A percentile compares a stretch with the other conserved stretches of the same genome.
phyloP scores from a whole-genome alignment of 37 sponge, comb jelly and placozoan species.

The Corticium candelabrum region DNA sequence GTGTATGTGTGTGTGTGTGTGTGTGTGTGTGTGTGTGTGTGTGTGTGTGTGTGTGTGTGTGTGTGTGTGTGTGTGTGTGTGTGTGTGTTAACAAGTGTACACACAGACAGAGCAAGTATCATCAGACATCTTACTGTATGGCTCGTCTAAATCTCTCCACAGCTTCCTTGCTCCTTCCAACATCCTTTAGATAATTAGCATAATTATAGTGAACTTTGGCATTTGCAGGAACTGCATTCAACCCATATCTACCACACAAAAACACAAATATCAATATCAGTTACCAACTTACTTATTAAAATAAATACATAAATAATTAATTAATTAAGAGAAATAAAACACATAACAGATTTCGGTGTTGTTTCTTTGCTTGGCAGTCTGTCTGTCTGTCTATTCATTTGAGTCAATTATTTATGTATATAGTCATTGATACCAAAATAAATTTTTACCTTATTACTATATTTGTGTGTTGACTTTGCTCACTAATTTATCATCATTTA shows the following conservation, averaged over 20 bases:
- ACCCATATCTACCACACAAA: conserved; percentile 39
- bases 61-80: conserved; percentile 26
- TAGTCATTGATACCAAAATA: background rate
- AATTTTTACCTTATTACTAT: background rate
- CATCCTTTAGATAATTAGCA: conserved; percentile 80
- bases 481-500: too few species aligned
- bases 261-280: background rate
- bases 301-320: too few species aligned
- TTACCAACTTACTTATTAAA: too few species aligned
- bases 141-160: conserved; percentile 45
- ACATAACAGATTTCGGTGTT: too few species aligned
- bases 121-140: conserved; percentile 41
- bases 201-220: conserved; percentile 88
- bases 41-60: conserved; percentile 31
- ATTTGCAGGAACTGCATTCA: conserved; percentile 60
- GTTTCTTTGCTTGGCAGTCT: too few species aligned
- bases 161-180: conserved; percentile 36
- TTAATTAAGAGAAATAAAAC: too few species aligned
- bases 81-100: too few species aligned
- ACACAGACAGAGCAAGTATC: background rate
- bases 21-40: conserved; percentile 33
- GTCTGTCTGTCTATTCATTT: too few species aligned
- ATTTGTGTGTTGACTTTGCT: too few species aligned
- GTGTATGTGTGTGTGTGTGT: conserved; percentile 26
- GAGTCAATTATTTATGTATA: too few species aligned